Evolutionary conservation across 2,797 vertebrate genomes (phyloP).

Genomic region (Smutsia temminckii): DNA sequence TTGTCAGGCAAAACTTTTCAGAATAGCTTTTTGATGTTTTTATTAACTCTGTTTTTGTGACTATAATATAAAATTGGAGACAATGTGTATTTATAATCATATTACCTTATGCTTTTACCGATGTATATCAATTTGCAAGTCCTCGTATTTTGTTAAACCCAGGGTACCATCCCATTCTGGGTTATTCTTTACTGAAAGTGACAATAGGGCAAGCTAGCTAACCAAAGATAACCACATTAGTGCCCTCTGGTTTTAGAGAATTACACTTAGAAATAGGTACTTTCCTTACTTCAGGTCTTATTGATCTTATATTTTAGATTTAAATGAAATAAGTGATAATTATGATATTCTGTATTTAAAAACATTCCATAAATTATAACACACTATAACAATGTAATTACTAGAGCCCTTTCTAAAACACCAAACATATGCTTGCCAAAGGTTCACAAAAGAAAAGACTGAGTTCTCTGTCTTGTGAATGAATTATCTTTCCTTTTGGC

Average conservation of each 20-base stretch:
- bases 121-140: neutral
- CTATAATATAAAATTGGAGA: neutral
- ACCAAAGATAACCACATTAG: neutral
- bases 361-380: neutral
- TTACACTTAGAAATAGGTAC: neutral
- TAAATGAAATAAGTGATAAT: conserved; percentile 1
- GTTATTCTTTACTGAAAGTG: neutral
- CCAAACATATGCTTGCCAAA: neutral
- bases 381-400: neutral
- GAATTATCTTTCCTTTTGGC: neutral
- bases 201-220: neutral
- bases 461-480: neutral
- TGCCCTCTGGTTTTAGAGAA: neutral
- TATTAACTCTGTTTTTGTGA: conserved; percentile 54
- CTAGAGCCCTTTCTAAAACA: conserved; percentile 12
- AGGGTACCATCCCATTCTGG: neutral
- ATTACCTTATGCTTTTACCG: neutral
- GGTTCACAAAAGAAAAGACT: neutral
- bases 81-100: neutral
- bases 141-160: neutral
- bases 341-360: neutral
- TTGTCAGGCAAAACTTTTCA: neutral
- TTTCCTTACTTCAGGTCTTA: neutral
- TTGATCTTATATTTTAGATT: neutral
- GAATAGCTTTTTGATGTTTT: conserved; percentile 24